Percentiles rank a stretch among this genome's conserved stretches.
Evolutionary conservation across 2,888 invertebrate species (phyloP).

Genomic region (Coenonympha arcania): DNA sequence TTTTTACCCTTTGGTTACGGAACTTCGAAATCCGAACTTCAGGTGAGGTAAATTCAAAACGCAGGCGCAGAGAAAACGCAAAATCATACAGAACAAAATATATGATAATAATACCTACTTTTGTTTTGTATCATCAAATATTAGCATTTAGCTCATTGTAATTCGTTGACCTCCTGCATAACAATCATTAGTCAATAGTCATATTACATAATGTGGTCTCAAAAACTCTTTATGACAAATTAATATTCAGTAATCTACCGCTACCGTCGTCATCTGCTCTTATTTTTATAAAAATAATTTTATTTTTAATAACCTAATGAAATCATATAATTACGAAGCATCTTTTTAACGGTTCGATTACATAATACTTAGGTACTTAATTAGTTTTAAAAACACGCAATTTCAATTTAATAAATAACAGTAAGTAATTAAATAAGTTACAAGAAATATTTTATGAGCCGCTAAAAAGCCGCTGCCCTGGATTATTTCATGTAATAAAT

Average conservation of each 20-base stretch:
- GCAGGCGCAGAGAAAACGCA: no score
- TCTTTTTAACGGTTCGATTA: not conserved
- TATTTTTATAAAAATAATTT: not conserved
- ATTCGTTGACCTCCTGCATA: slow-evolving; percentile 3
- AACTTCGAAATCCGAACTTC: no score
- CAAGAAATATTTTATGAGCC: not conserved
- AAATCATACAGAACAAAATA: no score
- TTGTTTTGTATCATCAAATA: no score
- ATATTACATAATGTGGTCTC: not conserved
- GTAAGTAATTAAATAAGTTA: not conserved
- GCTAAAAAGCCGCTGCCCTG: no score
- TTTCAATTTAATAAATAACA: not conserved
- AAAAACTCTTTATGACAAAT: slow-evolving; percentile 1
- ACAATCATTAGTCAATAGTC: not conserved
- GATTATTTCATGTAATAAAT: no score
- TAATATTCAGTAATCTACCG: slow-evolving; percentile 1
- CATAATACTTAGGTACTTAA: no score
- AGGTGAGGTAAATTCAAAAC: no score
- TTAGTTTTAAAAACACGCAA: no score
- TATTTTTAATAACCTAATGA: slow-evolving; percentile 1
- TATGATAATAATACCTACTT: no score
- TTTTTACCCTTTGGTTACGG: no score
- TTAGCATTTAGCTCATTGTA: no score
- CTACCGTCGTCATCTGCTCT: slow-evolving; percentile 1
- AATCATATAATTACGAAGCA: slow-evolving; percentile 6